A percentile compares a stretch with the other conserved stretches of the same genome.
These are phyloP conservation scores for Tiliacea aurago DNA, from an alignment of 2,888 invertebrate species.

Conservation along the genomic window DNA sequence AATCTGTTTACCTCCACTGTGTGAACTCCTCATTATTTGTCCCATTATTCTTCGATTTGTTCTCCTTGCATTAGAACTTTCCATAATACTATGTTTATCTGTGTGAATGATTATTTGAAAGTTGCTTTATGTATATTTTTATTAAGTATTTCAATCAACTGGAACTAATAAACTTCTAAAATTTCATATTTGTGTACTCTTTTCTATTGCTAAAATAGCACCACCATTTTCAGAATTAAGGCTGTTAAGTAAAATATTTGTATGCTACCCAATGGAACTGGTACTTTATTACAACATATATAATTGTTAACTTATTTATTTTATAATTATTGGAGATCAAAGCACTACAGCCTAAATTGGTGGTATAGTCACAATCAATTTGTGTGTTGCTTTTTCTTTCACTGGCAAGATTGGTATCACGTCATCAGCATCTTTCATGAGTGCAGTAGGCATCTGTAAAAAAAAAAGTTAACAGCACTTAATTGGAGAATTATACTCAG, in stretches of 20 bases:
- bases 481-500: background rate
- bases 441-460: constrained; percentile 84
- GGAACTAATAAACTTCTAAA: background rate
- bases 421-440: constrained; percentile 88
- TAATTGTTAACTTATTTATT: constrained; percentile 62
- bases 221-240: constrained; percentile 26
- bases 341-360: constrained; percentile 55
- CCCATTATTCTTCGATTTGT: background rate
- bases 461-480: background rate
- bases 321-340: constrained; percentile 57
- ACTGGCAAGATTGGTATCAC: constrained; percentile 83
- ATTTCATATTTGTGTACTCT: background rate
- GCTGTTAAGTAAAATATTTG: constrained; percentile 44
- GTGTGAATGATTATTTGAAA: background rate
- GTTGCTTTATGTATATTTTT: background rate
- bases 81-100: background rate
- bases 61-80: constrained; percentile 14
- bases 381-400: constrained; percentile 81
- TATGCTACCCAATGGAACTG: constrained; percentile 48
- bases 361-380: constrained; percentile 76
- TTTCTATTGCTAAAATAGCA: constrained; percentile 35
- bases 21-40: background rate
- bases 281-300: constrained; percentile 62
- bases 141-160: background rate
- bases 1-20: background rate